Evolutionary conservation across 1,140 invertebrate species (phyloP).

Genomic region (Asobara japonica): DNA sequence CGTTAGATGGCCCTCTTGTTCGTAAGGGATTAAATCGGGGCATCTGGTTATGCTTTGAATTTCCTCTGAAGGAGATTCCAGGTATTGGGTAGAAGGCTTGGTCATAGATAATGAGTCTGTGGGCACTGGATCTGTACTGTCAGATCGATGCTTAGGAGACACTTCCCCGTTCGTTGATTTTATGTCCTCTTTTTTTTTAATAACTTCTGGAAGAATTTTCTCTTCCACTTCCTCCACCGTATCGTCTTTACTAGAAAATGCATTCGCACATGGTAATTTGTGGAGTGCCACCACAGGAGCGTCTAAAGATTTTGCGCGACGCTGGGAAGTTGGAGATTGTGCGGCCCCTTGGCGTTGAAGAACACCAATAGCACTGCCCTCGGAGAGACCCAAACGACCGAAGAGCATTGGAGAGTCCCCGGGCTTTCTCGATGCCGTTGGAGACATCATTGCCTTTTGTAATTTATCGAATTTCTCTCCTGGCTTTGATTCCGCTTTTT

Average conservation of each 20-base stretch:
- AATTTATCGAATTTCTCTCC: constrained; percentile 35
- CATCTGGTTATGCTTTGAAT: constrained; percentile 55
- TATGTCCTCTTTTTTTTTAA: constrained; percentile 25
- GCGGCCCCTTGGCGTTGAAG: constrained; percentile 78
- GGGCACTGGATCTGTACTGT: constrained; percentile 58
- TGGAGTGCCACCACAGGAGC: constrained; percentile 83
- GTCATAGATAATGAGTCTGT: constrained; percentile 61
- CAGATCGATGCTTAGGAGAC: constrained; percentile 56
- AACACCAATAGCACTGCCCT: constrained; percentile 79
- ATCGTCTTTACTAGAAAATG: constrained; percentile 88
- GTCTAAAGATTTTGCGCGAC: constrained; percentile 83
- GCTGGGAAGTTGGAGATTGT: constrained; percentile 77
- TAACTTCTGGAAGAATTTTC: constrained; percentile 59
- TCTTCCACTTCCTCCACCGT: constrained; percentile 79
- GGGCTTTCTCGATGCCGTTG: constrained; percentile 70
- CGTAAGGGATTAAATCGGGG: constrained; percentile 57
- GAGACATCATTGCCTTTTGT: constrained; percentile 66
- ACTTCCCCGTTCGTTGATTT: constrained; percentile 43
- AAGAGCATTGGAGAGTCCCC: constrained; percentile 82
- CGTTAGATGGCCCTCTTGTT: constrained; percentile 46
- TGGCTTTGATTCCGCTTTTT: constrained; percentile 22
- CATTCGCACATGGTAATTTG: constrained; percentile 81
- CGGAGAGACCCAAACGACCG: constrained; percentile 82
- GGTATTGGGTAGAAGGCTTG: constrained; percentile 59
- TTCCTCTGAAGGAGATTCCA: constrained; percentile 61